Evolutionary conservation across 1,140 invertebrate genomes (phyloP), one percentile per base, ranked within the genome.

Genomic region (Laodelphax striatellus): DNA sequence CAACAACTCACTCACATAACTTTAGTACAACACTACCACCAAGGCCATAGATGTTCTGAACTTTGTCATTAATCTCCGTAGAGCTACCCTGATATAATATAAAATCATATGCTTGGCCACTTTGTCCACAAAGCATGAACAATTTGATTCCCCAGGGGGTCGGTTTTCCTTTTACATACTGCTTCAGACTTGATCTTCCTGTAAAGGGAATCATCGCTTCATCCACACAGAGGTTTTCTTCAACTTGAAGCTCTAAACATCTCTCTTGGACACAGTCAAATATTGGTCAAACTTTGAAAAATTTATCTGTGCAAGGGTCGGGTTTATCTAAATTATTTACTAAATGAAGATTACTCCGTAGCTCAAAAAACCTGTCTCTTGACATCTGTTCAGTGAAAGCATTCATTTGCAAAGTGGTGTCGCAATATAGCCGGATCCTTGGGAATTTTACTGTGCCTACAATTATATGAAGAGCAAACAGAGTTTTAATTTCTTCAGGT

Each of bases 31-130:
- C 58, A 44, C 55, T 58, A 31, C 58, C 53, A 11, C 62, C 64
- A 31, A 59, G 22, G 17, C 69, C 69, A 67, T 63, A 69, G 50
- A 28, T 43, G 42, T 65, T 42, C 6, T 58, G 13, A 8, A 54
- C 13, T 55, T 61, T 16, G n/a, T 53, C 38, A 21, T 61, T 53
- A 38, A 70, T 62, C 65, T 67, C 66, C 28, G 66, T 70, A 50
- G 52, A 65, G 52, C 13, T 54, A 8, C 64, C 69, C 67, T 70
- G 65, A 55, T 68, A 70, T 17, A 69, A 46, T 22, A 67, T 61
- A 60, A 67, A 71, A 63, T 66, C 65, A 64, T 66, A 68, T 10
- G 63, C 55, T 31, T 59, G 53, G 14, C 67, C 60, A 46, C 28
- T 46, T 16, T 52, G 14, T 11, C 61, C 61, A 57, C 60, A 62